These are phyloP conservation scores for Poliocrania exsul DNA, from an alignment of 2,797 vertebrate genomes.

Conservation along the genomic window DNA sequence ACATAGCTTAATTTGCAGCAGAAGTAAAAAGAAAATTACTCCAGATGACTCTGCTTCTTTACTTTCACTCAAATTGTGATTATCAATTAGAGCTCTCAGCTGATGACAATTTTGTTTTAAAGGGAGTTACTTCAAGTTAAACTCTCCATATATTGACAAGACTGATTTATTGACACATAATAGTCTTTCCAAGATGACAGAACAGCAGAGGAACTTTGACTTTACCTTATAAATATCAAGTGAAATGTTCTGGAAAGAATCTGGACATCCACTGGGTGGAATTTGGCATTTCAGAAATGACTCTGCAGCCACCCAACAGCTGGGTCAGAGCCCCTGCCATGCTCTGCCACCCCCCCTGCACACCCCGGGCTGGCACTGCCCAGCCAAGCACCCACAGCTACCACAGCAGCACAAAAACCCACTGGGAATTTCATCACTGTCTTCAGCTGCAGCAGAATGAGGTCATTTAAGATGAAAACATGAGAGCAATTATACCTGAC, in stretches of 20 bases:
- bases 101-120: neutral
- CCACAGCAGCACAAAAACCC: neutral
- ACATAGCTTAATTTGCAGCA: neutral
- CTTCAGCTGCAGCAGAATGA: neutral
- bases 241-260: neutral
- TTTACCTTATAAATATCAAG: neutral
- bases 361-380: neutral
- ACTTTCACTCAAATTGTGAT: neutral
- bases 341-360: neutral
- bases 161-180: neutral
- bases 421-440: neutral
- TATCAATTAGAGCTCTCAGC: neutral
- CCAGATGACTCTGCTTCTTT: neutral
- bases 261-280: neutral
- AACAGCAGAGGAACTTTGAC: neutral
- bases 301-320: neutral
- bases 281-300: fast-evolving
- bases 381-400: neutral
- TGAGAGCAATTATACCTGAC: neutral
- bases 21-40: neutral
- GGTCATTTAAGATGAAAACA: neutral
- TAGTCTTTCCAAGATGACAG: neutral
- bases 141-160: neutral
- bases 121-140: neutral
- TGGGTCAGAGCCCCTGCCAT: fast-evolving